phyloP scores from a whole-genome alignment of 1,140 invertebrate genomes.

The Drosophila chauvacae region DNA sequence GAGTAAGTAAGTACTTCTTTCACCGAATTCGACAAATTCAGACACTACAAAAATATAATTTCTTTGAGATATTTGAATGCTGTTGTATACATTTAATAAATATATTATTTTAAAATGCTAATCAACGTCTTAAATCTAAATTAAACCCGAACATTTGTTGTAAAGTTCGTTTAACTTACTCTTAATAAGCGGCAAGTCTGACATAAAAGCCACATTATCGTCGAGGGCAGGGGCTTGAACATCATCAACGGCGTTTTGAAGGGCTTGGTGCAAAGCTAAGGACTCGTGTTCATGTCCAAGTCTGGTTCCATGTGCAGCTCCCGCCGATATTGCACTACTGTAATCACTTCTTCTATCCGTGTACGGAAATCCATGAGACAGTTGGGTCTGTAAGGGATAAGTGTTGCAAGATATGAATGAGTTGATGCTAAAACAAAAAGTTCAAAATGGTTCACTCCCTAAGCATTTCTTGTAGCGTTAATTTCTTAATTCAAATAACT shows the following conservation, averaged over 20 bases:
- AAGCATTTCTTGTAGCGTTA: not conserved
- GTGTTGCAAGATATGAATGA: not conserved
- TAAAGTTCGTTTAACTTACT: constrained; percentile 87
- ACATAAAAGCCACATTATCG: constrained; percentile 93
- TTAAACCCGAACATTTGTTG: not conserved
- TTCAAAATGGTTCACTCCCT: too few species aligned
- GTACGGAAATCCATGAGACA: constrained; percentile 84
- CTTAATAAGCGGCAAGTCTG: constrained; percentile 94
- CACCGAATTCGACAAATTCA: too few species aligned
- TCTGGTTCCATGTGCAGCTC: constrained; percentile 72
- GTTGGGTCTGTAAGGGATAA: constrained; percentile 68
- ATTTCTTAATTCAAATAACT: not conserved
- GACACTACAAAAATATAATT: too few species aligned
- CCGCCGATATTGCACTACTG: constrained; percentile 77
- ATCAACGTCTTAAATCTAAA: not conserved
- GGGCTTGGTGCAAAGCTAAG: constrained; percentile 88
- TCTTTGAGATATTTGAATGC: too few species aligned
- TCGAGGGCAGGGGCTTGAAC: constrained; percentile 92
- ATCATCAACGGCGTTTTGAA: constrained; percentile 90
- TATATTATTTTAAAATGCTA: not conserved
- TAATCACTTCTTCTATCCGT: constrained; percentile 83
- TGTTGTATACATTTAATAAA: too few species aligned
- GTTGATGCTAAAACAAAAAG: not conserved
- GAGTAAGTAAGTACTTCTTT: not conserved
- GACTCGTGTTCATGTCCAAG: constrained; percentile 86